A percentile compares a stretch with the other conserved stretches of the same genome.
Evolutionary conservation across 2,888 invertebrate species (phyloP).

Genomic region (Seira ritae): DNA sequence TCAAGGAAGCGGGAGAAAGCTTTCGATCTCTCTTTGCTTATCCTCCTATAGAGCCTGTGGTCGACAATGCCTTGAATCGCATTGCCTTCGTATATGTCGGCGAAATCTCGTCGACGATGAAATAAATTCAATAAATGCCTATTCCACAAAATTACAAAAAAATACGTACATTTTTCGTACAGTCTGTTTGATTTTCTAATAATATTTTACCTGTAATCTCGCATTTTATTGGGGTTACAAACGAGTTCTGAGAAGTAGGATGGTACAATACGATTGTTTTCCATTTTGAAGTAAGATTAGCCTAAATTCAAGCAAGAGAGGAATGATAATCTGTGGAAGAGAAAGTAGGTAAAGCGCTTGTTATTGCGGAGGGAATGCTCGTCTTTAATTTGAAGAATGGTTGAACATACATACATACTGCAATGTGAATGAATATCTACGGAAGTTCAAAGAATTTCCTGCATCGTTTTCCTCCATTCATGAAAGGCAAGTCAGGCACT

Average conservation of each 20-base stretch:
- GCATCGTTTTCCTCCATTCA: background rate
- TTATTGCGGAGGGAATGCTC: background rate
- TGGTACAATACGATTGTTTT: constrained; percentile 13
- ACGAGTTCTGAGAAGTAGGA: too few relatives aligned
- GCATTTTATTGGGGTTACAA: background rate
- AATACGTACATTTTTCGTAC: background rate
- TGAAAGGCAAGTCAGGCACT: background rate
- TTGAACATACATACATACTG: background rate
- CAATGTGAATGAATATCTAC: background rate
- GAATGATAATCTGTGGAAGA: background rate
- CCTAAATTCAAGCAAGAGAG: background rate
- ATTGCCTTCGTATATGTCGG: constrained; percentile 25
- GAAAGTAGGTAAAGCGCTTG: background rate
- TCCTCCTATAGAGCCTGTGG: constrained; percentile 28
- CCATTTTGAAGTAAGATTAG: background rate
- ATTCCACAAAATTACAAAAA: constrained; percentile 25
- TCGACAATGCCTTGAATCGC: constrained; percentile 35
- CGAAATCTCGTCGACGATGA: constrained; percentile 38
- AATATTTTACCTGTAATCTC: constrained; percentile 1
- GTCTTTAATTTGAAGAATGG: background rate
- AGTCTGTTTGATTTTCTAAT: constrained; percentile 4
- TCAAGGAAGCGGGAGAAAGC: constrained; percentile 48
- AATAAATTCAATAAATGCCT: constrained; percentile 60
- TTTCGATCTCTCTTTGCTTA: background rate
- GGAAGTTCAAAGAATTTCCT: background rate